These are phyloP conservation scores for Neoaliturus tenellus DNA, from an alignment of 2,888 invertebrate genomes.

Conservation along the genomic window DNA sequence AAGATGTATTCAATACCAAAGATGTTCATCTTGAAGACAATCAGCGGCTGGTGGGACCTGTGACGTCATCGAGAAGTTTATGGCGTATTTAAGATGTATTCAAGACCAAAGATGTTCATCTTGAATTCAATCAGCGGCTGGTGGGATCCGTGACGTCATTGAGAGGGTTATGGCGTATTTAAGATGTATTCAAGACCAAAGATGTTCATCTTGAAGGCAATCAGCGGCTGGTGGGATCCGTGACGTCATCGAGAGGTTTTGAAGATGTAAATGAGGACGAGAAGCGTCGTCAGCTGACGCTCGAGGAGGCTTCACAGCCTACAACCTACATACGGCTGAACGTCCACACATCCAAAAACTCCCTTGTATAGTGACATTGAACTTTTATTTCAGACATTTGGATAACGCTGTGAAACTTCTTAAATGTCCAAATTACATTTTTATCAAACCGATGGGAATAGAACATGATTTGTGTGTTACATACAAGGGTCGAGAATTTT, in stretches of 20 bases:
- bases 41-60: background rate
- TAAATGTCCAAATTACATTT: no score
- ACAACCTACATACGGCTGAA: background rate
- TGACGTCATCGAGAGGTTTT: conserved; percentile 14
- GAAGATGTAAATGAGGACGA: conserved; percentile 5
- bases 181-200: no score
- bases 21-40: background rate
- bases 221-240: background rate
- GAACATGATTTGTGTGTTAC: no score
- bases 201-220: background rate
- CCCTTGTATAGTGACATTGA: no score
- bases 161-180: no score
- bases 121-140: background rate
- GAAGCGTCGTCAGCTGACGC: background rate
- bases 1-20: no score
- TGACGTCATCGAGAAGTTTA: no score
- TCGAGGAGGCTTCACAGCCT: background rate
- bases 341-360: background rate
- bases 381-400: no score
- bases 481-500: no score
- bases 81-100: no score
- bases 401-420: no score
- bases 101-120: background rate
- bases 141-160: background rate
- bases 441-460: no score